Conservation (phyloP, 2,797 vertebrate species). For the Crossoptilon crossoptilon region DNA sequence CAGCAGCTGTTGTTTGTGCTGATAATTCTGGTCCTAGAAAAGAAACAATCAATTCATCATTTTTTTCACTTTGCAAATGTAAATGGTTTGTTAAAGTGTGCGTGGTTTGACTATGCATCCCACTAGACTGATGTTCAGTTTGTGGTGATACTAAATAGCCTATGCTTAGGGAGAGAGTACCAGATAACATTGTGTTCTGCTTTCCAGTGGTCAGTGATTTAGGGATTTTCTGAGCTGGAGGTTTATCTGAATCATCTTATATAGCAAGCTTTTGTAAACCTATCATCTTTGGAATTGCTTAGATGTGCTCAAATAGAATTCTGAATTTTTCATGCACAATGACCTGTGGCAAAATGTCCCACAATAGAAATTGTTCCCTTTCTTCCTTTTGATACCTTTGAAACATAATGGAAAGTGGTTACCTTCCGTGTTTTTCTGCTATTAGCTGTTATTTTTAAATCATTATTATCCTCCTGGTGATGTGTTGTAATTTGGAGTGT, state of each 20-base stretch:
- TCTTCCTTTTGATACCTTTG: background rate
- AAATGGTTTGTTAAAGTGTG: background rate
- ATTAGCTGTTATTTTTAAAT: background rate
- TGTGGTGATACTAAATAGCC: background rate
- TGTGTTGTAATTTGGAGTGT: background rate
- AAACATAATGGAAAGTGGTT: background rate
- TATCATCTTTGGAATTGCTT: background rate
- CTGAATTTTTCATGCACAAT: background rate
- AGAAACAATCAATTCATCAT: constrained; percentile 27
- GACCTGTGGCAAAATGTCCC: background rate
- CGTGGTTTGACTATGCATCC: background rate
- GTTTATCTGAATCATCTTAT: background rate
- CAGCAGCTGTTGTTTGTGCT: constrained; percentile 35
- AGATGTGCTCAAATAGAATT: background rate
- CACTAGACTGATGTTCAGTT: background rate
- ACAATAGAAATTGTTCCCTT: background rate
- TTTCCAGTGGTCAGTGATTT: background rate
- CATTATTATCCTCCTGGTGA: background rate
- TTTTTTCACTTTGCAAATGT: constrained; percentile 8
- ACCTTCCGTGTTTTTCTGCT: background rate
- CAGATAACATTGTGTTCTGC: background rate
- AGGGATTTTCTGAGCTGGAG: background rate
- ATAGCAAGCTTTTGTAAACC: background rate
- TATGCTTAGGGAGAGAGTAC: background rate
- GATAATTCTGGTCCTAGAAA: constrained; percentile 15